A percentile compares a stretch with the other conserved stretches of the same genome.
These are phyloP conservation scores for Macquaria australasica DNA, from an alignment of 2,113 vertebrate species.

Conservation along the genomic window DNA sequence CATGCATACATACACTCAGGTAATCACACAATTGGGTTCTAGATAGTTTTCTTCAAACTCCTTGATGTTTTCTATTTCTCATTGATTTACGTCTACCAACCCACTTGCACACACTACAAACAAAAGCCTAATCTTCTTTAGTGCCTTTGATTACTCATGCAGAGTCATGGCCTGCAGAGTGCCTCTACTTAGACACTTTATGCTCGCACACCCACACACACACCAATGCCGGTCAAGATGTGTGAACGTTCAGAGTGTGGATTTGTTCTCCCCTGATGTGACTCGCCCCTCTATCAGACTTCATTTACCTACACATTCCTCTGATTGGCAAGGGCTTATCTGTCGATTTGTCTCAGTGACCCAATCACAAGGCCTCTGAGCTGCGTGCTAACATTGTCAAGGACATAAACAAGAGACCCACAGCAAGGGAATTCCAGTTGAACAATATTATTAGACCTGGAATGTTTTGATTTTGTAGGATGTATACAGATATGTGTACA, in stretches of 20 bases:
- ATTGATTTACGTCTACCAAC: slow-evolving; percentile 13
- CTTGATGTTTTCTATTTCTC: background rate
- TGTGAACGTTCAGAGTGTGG: background rate
- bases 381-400: slow-evolving; percentile 2
- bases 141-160: slow-evolving; percentile 35
- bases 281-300: slow-evolving; percentile 15
- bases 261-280: background rate
- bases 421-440: background rate
- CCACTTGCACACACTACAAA: slow-evolving; percentile 16
- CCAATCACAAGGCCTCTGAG: background rate
- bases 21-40: background rate
- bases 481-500: background rate
- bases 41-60: background rate
- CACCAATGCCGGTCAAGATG: background rate
- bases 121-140: slow-evolving; percentile 17
- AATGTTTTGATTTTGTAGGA: background rate
- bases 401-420: slow-evolving; percentile 6
- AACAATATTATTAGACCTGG: background rate
- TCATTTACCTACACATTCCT: slow-evolving; percentile 24
- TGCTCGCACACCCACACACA: background rate
- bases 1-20: background rate
- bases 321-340: slow-evolving; percentile 11
- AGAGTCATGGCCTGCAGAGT: slow-evolving; percentile 2
- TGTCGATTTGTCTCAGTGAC: slow-evolving; percentile 24
- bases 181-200: background rate